phyloP scores from a whole-genome alignment of 2,113 vertebrate genomes.

The Melanerpes aurifrons region DNA sequence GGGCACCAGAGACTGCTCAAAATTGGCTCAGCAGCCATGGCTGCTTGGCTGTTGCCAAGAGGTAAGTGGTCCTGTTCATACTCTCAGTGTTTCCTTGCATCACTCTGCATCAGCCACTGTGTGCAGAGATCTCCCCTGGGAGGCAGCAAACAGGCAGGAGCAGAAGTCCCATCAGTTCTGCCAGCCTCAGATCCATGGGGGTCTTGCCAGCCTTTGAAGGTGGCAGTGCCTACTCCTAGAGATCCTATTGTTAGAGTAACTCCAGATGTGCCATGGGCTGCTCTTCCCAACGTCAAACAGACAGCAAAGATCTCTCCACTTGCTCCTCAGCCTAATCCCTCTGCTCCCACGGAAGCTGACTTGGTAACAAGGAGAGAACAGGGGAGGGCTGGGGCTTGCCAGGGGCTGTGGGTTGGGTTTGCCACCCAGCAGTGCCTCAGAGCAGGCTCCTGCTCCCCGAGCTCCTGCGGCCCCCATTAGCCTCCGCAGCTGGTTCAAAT shows the following conservation, averaged over 20 bases:
- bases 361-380: neutral
- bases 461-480: constrained; percentile 3
- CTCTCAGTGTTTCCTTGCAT: neutral
- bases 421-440: neutral
- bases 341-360: constrained; percentile 10
- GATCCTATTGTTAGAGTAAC: neutral
- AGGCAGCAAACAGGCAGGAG: neutral
- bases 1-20: neutral
- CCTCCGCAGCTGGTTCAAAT: constrained; percentile 4
- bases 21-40: neutral
- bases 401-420: neutral
- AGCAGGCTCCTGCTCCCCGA: neutral
- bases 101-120: neutral
- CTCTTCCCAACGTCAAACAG: neutral
- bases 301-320: neutral
- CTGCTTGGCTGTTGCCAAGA: neutral
- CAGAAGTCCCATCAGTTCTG: neutral
- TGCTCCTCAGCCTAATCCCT: neutral
- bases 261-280: neutral
- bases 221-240: neutral
- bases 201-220: neutral
- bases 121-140: neutral
- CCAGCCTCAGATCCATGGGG: neutral
- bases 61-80: neutral
- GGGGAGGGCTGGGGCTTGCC: neutral